Evolutionary conservation across 2,797 vertebrate genomes (phyloP).

Genomic region (Syngnathus rostellatus): DNA sequence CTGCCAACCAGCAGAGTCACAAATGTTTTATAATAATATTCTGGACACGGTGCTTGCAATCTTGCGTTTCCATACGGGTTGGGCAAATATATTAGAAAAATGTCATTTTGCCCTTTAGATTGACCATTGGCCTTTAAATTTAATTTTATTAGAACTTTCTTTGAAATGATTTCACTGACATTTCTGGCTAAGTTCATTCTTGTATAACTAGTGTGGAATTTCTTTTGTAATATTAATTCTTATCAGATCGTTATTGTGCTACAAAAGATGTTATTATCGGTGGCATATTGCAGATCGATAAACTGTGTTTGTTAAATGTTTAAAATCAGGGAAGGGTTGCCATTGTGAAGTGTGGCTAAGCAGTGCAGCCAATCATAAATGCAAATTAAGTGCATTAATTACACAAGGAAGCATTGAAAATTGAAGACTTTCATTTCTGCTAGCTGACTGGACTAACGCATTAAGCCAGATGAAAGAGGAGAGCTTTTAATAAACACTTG

Average conservation of each 20-base stretch:
- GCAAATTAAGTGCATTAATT: neutral
- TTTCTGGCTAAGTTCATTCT: neutral
- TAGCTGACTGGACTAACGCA: neutral
- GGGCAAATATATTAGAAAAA: slow-evolving; percentile 8
- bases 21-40: slow-evolving; percentile 24
- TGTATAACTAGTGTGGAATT: neutral
- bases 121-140: slow-evolving; percentile 7
- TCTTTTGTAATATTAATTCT: neutral
- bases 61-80: slow-evolving; percentile 1
- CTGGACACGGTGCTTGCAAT: slow-evolving; percentile 12
- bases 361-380: neutral
- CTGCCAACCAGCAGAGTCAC: slow-evolving; percentile 13
- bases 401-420: neutral
- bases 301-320: neutral
- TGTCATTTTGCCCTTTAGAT: slow-evolving; percentile 16
- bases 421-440: no score
- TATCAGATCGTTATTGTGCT: neutral
- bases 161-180: slow-evolving; percentile 2
- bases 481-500: neutral
- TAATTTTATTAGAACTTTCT: slow-evolving; percentile 1
- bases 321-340: neutral
- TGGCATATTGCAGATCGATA: neutral
- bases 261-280: neutral
- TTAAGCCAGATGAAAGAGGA: neutral
- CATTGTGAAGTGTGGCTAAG: neutral